Base-by-base conservation (phyloP, 2,888 invertebrate species). In the Cheilosia vulpina region DNA sequence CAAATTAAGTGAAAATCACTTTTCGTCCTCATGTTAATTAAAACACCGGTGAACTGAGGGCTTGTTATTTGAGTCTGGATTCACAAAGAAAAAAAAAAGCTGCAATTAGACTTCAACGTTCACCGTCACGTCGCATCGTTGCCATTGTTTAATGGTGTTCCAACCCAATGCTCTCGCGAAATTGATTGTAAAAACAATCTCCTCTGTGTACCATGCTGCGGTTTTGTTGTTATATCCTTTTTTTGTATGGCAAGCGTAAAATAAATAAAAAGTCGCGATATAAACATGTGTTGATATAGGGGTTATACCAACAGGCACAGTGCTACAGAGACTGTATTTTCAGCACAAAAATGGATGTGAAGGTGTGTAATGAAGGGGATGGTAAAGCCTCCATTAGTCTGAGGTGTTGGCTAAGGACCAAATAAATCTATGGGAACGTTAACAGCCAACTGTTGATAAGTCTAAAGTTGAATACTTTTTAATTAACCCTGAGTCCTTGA, bases 101-200 rank as follows among this genome's bases (percentile, higher is more conserved):
- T 52, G 1, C 11, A 52, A 27, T 15, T 52, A 11, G 15, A 38
- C 13, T 38, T 38, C 0, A 24, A 52, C 62, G 31, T 62, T 9
- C 45, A 11, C 62, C 31, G 17, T 47, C 45, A 62, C 31, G 27
- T 62, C 45, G 24, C 45, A 45, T 45, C 45, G 45, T 62, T 62
- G 45, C 13, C 31, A 62, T 45, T 62, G 45, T 17, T 47, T 31
- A 62, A 62, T 47, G 62, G 45, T 21, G 31, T 31, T 62, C 31
- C 1, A 50, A 47, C 62, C 47, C 62, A 45, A 27, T 27, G 45
- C 62, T 24, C 31, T 62, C 13, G 17, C 13, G 17, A 45, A 62
- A 31, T 47, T 62, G 62, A 62, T 62, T 62, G 62, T 6, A 19
- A 47, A 19, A 47, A 17, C 13, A 47, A 62, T 34, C 31, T 62